phyloP scores from a whole-genome alignment of 2,797 vertebrate genomes.

The Pangasius sanitwongsei region DNA sequence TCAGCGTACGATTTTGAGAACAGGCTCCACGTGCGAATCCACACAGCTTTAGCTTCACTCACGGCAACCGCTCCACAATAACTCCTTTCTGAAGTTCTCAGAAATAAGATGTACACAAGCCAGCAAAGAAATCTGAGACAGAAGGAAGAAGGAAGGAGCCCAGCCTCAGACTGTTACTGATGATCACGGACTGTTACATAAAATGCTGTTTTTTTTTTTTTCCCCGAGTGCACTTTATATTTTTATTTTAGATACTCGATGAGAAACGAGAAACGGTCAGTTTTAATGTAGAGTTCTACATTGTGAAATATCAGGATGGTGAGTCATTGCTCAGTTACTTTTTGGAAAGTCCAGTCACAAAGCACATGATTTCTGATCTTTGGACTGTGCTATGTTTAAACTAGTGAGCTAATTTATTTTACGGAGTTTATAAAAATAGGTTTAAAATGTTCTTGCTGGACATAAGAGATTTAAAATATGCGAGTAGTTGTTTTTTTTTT shows the following conservation, averaged over 20 bases:
- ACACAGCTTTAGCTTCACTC: conserved; percentile 89
- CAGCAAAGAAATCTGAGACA: not conserved
- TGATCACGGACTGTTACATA: not conserved
- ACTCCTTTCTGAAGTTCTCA: not conserved
- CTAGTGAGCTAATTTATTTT: not conserved
- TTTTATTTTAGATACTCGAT: not conserved
- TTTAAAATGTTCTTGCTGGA: not conserved
- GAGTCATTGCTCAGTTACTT: too few species aligned
- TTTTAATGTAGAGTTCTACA: not conserved
- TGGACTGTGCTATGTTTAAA: not conserved
- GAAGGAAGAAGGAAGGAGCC: not conserved
- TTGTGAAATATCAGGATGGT: not conserved
- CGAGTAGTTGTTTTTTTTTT: not conserved
- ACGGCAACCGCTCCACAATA: conserved; percentile 76
- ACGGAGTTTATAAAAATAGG: not conserved
- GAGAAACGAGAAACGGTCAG: not conserved
- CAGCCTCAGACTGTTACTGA: not conserved
- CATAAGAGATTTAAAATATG: not conserved
- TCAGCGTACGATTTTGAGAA: conserved; percentile 96
- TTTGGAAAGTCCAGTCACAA: not conserved
- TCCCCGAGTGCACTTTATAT: not conserved
- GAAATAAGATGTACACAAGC: not conserved
- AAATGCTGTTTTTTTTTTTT: not conserved
- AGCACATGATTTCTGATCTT: not conserved
- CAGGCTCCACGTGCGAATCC: conserved; percentile 94